Conservation (phyloP, 2,113 vertebrate species). For the Spilogale gracilis region DNA sequence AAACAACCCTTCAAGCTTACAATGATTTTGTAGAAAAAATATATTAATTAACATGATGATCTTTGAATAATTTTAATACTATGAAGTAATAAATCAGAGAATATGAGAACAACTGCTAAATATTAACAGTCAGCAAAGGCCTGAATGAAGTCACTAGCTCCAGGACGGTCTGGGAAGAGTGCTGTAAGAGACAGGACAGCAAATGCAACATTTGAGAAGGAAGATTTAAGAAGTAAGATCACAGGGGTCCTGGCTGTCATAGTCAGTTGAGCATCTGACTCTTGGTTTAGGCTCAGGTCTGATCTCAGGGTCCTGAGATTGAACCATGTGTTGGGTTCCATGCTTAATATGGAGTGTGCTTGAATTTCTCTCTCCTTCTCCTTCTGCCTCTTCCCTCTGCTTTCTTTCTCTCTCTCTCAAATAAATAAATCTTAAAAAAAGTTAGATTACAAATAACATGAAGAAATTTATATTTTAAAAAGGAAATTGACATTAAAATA, state of each 20-base stretch:
- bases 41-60: neutral
- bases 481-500: neutral
- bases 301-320: neutral
- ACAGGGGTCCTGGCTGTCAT: neutral
- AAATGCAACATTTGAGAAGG: neutral
- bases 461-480: neutral
- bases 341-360: neutral
- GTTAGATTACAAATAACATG: neutral
- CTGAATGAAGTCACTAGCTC: neutral
- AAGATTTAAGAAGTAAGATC: neutral
- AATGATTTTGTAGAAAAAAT: neutral
- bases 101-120: neutral
- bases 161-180: neutral
- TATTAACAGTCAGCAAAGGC: neutral
- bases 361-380: neutral
- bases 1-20: neutral
- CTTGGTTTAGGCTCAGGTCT: neutral
- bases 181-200: neutral
- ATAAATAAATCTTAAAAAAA: neutral
- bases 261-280: neutral
- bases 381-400: neutral
- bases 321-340: neutral
- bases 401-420: neutral
- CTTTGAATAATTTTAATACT: neutral
- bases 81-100: neutral